Evolutionary conservation across 1,140 invertebrate species (phyloP).

Genomic region (Physella acuta): DNA sequence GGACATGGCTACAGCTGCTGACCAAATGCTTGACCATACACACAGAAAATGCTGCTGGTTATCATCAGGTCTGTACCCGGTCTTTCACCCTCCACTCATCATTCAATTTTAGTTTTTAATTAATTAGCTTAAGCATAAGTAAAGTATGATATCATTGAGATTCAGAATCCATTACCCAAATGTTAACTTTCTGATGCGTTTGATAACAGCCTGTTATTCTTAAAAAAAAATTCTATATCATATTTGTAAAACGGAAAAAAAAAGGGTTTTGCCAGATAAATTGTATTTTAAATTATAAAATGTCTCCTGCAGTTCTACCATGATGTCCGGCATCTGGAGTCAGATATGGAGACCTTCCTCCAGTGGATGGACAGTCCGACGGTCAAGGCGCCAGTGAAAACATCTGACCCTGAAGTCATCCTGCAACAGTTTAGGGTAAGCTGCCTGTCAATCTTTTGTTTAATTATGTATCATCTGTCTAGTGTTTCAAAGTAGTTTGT

Average conservation of each 20-base stretch:
- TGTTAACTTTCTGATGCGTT: background rate
- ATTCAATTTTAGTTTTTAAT: background rate
- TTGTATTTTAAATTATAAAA: no score
- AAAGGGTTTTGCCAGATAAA: no score
- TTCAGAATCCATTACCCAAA: background rate
- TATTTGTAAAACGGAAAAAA: no score
- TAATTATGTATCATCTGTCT: background rate
- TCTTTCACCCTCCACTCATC: background rate
- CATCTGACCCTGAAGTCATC: conserved; percentile 41
- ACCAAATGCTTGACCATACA: conserved; percentile 44
- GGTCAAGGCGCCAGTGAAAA: conserved; percentile 40
- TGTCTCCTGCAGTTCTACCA: conserved; percentile 48
- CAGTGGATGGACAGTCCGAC: conserved; percentile 42
- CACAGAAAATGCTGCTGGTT: conserved; percentile 45
- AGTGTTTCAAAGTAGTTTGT: no score
- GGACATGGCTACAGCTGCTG: conserved; percentile 46
- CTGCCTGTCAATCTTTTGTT: conserved; percentile 9
- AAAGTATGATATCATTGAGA: background rate
- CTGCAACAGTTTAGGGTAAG: conserved; percentile 36
- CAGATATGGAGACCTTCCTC: conserved; percentile 46
- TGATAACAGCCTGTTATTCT: background rate
- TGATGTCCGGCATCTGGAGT: conserved; percentile 44
- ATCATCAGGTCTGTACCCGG: conserved; percentile 45
- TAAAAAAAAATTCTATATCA: background rate
- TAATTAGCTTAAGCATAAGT: background rate